Evolutionary conservation across 2,113 vertebrate genomes (phyloP), one percentile per base, ranked within the genome.

Genomic region (Piprites chloris): DNA sequence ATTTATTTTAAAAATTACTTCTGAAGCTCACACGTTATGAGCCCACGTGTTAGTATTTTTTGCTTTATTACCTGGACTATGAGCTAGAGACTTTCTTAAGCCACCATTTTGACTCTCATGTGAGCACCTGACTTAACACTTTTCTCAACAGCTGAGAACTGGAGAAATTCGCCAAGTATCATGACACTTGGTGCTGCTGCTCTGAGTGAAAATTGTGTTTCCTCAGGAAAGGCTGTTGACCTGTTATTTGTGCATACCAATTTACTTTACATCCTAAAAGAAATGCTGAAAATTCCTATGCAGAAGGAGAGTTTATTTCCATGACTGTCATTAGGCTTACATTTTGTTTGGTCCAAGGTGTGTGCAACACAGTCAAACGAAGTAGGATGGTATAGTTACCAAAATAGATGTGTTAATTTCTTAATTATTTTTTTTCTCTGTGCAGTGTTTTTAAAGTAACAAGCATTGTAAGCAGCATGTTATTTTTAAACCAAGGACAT

Each of bases 401-500:
- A 71, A 83, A 93, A 89, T 33, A 89, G 73, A 94, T 65, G 80
- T 89, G 84, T 88, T 94, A 88, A 90, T 94, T 71, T 92, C 28
- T 87, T 85, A 73, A 89, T 93, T 85, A 55, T 5, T 23, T 68
- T 72, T 35, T 55, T 78, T 68, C 39, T 41, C 15, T 39, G 30
- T 86, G 42, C 49, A 93, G 50, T 90, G n/a, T 56, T 91, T 92
- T 93, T 85, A 91, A 93, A 97, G 53, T 87, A 85, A 71, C 62
- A 78, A 92, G 65, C 85, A 95, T 94, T 95, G 72, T 93, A 77
- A 95, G 73, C 72, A 50, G 20, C 37, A 18, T 11, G 30, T 56
- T 96, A 93, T 95, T 97, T 97, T 97, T 95, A 96, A 96, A 95
- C 71, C 28, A 83, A 76, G 95, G 85, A 94, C 89, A 95, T 96